phyloP scores from a whole-genome alignment of 2,113 vertebrate species.

The Aramus guarauna region DNA sequence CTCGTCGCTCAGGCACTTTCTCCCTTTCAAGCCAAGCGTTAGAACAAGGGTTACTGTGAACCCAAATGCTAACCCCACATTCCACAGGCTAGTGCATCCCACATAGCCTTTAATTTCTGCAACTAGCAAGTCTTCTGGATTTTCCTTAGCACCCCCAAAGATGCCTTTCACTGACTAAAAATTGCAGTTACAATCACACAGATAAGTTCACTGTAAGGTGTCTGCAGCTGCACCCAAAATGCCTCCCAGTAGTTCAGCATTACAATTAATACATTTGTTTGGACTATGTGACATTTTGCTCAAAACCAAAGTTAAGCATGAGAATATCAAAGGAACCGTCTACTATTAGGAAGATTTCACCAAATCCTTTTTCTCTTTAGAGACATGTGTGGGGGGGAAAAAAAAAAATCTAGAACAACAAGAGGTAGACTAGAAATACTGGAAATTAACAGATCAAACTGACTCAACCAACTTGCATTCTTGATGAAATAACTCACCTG shows the following conservation, averaged over 20 bases:
- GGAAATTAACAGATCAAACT: not conserved
- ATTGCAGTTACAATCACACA: not conserved
- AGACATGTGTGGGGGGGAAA: not conserved
- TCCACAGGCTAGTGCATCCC: not conserved
- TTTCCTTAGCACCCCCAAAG: not conserved
- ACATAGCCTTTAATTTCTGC: not conserved
- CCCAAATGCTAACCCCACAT: not conserved
- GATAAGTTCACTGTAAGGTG: not conserved
- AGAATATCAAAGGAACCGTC: not conserved
- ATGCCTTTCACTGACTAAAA: not conserved
- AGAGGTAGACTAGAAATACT: not conserved
- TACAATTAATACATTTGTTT: not conserved
- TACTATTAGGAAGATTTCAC: not conserved
- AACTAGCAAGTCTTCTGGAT: not conserved
- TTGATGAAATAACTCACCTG: not conserved
- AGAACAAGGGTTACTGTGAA: not conserved
- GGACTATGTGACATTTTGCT: not conserved
- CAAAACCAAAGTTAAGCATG: not conserved
- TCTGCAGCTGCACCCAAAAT: not conserved
- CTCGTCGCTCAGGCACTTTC: not conserved
- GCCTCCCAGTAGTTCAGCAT: not conserved
- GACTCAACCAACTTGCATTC: not conserved
- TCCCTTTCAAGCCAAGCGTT: not conserved
- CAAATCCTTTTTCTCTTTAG: not conserved
- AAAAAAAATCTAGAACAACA: not conserved